Conservation (phyloP, 2,888 invertebrate species). For the Dasypolia templi region DNA sequence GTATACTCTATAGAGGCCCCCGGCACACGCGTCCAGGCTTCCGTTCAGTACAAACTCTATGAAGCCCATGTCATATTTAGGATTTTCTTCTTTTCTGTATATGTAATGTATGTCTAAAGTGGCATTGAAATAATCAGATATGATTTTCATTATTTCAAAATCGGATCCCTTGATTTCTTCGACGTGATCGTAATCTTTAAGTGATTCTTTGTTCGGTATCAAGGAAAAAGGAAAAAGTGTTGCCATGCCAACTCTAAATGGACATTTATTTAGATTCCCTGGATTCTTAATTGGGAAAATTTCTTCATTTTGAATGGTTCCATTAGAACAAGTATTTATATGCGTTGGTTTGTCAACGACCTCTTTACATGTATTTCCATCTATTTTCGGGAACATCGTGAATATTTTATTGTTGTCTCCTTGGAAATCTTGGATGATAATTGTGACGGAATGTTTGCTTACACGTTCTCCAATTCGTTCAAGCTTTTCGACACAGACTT, state of each 20-base stretch:
- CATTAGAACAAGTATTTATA: slow-evolving; percentile 74
- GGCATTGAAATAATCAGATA: slow-evolving; percentile 78
- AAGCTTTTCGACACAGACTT: slow-evolving; percentile 57
- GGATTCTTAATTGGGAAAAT: slow-evolving; percentile 74
- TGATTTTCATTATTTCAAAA: slow-evolving; percentile 79
- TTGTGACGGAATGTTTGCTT: slow-evolving; percentile 71
- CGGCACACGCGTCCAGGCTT: slow-evolving; percentile 79
- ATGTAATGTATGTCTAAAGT: slow-evolving; percentile 75
- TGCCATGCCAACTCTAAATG: slow-evolving; percentile 78
- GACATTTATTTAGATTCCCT: slow-evolving; percentile 77
- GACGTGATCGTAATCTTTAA: slow-evolving; percentile 73
- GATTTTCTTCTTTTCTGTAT: slow-evolving; percentile 70
- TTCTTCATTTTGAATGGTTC: slow-evolving; percentile 55
- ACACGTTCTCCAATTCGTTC: slow-evolving; percentile 60
- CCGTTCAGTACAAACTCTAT: slow-evolving; percentile 77
- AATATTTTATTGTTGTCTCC: slow-evolving; percentile 61
- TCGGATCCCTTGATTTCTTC: slow-evolving; percentile 75
- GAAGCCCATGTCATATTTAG: slow-evolving; percentile 66
- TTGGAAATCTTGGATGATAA: slow-evolving; percentile 65
- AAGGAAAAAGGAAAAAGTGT: slow-evolving; percentile 75
- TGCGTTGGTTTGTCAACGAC: slow-evolving; percentile 50
- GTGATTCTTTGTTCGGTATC: slow-evolving; percentile 67
- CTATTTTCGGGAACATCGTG: slow-evolving; percentile 73
- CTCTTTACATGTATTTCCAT: slow-evolving; percentile 71
- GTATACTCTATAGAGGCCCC: slow-evolving; percentile 80